A percentile compares a stretch with the other conserved stretches of the same genome.
Conservation (phyloP, 2,888 invertebrate species). For the Cryptocephalus primarius region DNA sequence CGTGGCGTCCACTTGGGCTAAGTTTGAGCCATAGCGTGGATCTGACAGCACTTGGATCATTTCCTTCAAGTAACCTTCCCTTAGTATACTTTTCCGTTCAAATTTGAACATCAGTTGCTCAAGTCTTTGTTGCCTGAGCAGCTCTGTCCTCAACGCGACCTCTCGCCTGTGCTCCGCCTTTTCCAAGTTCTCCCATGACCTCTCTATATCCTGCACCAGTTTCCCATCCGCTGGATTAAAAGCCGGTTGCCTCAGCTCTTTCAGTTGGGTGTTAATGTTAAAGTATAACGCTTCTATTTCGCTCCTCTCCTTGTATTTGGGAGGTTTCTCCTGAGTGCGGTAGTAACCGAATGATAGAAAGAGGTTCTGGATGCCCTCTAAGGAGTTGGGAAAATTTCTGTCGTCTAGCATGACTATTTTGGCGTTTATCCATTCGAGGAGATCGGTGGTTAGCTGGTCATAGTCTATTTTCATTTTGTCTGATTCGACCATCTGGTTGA, state of each 20-base stretch:
- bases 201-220: constrained; percentile 88
- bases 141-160: constrained; percentile 81
- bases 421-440: constrained; percentile 87
- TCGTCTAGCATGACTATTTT: constrained; percentile 77
- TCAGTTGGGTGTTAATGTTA: constrained; percentile 91
- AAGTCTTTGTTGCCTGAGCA: constrained; percentile 82
- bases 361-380: constrained; percentile 89
- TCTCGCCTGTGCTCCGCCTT: constrained; percentile 90
- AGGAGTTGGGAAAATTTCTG: constrained; percentile 82
- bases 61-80: constrained; percentile 93
- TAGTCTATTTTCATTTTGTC: constrained; percentile 87
- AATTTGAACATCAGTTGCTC: constrained; percentile 95
- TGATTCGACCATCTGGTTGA: constrained; percentile 91
- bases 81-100: constrained; percentile 85
- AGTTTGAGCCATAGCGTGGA: constrained; percentile 79
- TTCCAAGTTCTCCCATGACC: constrained; percentile 88
- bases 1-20: constrained; percentile 91
- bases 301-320: constrained; percentile 93
- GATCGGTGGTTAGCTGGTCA: constrained; percentile 68
- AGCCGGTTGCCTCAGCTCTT: constrained; percentile 82
- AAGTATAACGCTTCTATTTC: constrained; percentile 96
- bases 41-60: constrained; percentile 94
- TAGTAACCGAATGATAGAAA: constrained; percentile 88
- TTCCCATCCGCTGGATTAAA: constrained; percentile 83
- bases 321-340: constrained; percentile 94